Evolutionary conservation across 2,888 invertebrate genomes (phyloP), one percentile per base, ranked within the genome.

Genomic region (Drosophila tripunctata): DNA sequence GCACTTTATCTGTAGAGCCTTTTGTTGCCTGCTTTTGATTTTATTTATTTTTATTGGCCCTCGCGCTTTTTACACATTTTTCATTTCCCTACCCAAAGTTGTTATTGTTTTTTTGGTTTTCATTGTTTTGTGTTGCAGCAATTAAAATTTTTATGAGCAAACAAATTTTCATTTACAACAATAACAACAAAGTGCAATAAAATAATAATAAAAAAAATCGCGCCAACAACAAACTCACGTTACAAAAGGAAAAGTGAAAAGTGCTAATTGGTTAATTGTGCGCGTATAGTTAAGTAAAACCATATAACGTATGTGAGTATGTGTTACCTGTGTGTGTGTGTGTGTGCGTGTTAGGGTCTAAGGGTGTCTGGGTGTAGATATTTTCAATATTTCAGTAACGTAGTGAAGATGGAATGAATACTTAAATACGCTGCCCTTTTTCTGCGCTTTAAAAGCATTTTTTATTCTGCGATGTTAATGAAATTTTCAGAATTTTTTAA

Each of bases 111-210:
- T 61, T 41, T 44, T 24, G 60, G 63, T 22, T 43, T 56, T 63
- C 65, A 78, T 78, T 78, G 79, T 79, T 83, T 84, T 81, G 67
- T 75, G 71, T 58, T 57, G 68, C 71, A 72, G 82, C 87, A 87
- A 81, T 81, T 87, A 81, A 81, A 81, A 87, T 85, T 84, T 87
- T 81, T 81, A 87, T 84, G 85, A 72, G 81, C 85, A 81, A 87
- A 84, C 85, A 81, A 81, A 75, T 84, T 81, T 65, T 80, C 78
- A 61, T 68, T 78, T 69, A 71, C 81, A 87, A 77, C 84, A 87
- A 84, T 55, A 58, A 71, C 78, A 86, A 77, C 72, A 69, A 77
- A 74, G 67, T 58, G 62, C 52, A 63, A 65, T 78, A 71, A 80
- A 70, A 81, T 74, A 73, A 77, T 72, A 67, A 78, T 64, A 79